A percentile compares a stretch with the other conserved stretches of the same genome.
phyloP scores from a whole-genome alignment of 2,888 invertebrate species.

The Nymphalis c-album region DNA sequence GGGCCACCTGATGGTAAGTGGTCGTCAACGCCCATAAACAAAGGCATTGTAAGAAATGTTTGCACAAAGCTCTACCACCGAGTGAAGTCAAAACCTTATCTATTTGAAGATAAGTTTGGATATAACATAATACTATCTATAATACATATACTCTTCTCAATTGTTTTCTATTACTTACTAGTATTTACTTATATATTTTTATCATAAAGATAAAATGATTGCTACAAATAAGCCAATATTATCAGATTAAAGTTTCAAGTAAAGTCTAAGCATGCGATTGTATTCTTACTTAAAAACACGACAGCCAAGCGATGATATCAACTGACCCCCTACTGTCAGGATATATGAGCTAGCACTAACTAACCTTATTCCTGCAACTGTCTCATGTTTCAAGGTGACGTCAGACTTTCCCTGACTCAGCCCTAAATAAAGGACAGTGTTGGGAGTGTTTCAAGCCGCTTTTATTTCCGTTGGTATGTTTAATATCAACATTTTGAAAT shows the following conservation, averaged over 20 bases:
- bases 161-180: too few species aligned
- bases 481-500: background rate
- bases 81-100: too few species aligned
- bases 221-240: too few species aligned
- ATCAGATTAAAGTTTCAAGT: background rate
- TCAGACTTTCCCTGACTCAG: constrained; percentile 2
- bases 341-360: background rate
- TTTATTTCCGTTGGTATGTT: background rate
- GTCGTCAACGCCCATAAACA: too few species aligned
- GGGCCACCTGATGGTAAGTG: too few species aligned
- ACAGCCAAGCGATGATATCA: background rate
- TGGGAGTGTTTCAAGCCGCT: background rate
- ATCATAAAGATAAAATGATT: too few species aligned
- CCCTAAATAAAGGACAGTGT: background rate
- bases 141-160: too few species aligned
- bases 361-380: background rate
- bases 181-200: too few species aligned
- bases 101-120: too few species aligned
- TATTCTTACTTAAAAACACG: background rate
- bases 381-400: constrained; percentile 7
- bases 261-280: background rate
- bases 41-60: too few species aligned
- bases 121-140: too few species aligned
- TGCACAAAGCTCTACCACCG: too few species aligned
- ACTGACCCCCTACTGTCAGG: background rate